Percentiles rank a stretch among this genome's conserved stretches.
phyloP scores from a whole-genome alignment of 2,797 vertebrate species.

The Anomalospiza imberbis region DNA sequence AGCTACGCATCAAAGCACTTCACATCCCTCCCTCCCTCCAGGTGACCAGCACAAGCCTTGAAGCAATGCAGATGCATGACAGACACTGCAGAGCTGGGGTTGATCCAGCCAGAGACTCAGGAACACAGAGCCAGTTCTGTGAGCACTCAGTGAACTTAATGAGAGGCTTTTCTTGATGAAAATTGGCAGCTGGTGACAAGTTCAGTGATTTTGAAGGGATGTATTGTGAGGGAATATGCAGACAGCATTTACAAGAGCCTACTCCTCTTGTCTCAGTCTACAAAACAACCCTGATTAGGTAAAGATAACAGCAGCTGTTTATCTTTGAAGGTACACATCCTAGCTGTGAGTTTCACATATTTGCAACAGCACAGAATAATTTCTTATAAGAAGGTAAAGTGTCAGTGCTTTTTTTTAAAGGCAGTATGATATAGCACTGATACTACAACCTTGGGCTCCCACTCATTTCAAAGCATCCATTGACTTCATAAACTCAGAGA shows the following conservation, averaged over 20 bases:
- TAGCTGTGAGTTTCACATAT: background rate
- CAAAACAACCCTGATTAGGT: background rate
- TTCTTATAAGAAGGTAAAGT: background rate
- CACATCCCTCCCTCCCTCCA: background rate
- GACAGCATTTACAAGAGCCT: background rate
- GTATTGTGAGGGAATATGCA: background rate
- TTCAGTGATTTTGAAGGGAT: background rate
- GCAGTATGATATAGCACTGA: background rate
- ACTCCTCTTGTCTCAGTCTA: background rate
- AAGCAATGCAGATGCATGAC: background rate
- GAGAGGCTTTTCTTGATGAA: constrained; percentile 9
- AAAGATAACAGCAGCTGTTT: background rate
- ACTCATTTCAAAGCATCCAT: background rate
- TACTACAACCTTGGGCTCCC: background rate
- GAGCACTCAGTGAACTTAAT: background rate
- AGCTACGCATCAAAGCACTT: background rate
- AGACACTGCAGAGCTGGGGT: background rate
- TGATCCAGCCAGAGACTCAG: background rate
- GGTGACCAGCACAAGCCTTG: background rate
- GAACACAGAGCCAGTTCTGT: background rate
- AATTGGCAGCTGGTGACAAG: constrained; percentile 17
- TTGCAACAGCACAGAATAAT: background rate
- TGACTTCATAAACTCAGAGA: background rate
- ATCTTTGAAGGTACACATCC: background rate
- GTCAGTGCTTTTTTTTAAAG: background rate